Evolutionary conservation across 2,888 invertebrate genomes (phyloP).

Genomic region (Cephus pygmeus): DNA sequence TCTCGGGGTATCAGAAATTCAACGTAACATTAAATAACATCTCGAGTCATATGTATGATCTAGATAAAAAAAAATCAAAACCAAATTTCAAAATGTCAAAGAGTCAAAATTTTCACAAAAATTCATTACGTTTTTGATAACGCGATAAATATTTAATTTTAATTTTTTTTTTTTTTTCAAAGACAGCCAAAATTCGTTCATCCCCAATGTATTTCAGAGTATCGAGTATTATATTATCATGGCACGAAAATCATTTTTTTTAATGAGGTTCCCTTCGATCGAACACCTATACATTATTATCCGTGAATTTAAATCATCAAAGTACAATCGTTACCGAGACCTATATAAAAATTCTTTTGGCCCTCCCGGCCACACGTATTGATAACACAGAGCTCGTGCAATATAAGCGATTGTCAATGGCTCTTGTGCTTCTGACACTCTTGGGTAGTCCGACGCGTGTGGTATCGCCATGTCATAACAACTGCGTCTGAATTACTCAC

Average conservation of each 20-base stretch:
- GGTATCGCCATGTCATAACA: conserved; percentile 38
- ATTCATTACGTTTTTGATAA: not conserved
- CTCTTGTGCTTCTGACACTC: not conserved
- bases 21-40: no score
- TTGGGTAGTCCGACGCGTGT: conserved; percentile 3
- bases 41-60: not conserved
- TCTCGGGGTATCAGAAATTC: not conserved
- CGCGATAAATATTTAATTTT: not conserved
- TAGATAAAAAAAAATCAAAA: not conserved
- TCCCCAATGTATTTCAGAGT: not conserved
- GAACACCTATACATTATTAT: not conserved
- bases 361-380: not conserved
- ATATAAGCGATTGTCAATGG: not conserved
- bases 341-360: not conserved
- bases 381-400: not conserved
- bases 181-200: not conserved
- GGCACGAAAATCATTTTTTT: not conserved
- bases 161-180: not conserved
- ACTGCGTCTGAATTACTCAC: conserved; percentile 33
- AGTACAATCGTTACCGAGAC: not conserved
- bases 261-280: not conserved
- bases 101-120: not conserved
- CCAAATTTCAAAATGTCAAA: not conserved
- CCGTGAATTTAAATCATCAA: not conserved
- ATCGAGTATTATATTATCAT: not conserved